Percentiles rank a stretch among this genome's conserved stretches.
Evolutionary conservation across 2,888 invertebrate genomes (phyloP).

Genomic region (Drosophila nigricruria): DNA sequence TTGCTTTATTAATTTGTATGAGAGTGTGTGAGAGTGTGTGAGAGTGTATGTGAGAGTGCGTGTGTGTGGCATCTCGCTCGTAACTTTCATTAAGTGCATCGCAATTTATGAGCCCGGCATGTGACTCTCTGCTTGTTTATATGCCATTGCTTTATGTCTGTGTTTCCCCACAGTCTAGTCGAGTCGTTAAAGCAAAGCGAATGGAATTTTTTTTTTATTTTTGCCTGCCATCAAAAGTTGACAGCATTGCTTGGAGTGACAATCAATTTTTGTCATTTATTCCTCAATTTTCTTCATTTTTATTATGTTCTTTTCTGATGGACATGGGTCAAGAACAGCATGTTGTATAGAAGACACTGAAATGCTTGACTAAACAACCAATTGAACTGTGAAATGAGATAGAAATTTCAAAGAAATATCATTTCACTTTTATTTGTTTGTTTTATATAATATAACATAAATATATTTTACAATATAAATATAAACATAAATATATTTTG

Average conservation of each 20-base stretch:
- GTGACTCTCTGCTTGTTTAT: slow-evolving; percentile 7
- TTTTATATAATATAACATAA: neutral
- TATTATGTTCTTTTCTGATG: slow-evolving; percentile 38
- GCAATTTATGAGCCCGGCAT: slow-evolving; percentile 17
- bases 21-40: neutral
- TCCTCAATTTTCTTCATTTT: slow-evolving; percentile 35
- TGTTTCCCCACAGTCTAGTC: neutral
- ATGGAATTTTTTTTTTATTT: slow-evolving; percentile 46
- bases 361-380: neutral
- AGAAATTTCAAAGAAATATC: neutral
- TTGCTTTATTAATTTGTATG: slow-evolving; percentile 57
- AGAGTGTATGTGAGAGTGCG: neutral
- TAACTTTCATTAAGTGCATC: slow-evolving; percentile 15
- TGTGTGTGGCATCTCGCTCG: neutral
- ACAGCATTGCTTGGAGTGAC: slow-evolving; percentile 47
- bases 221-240: slow-evolving; percentile 15
- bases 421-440: neutral
- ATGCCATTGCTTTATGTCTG: slow-evolving; percentile 18
- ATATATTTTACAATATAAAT: neutral
- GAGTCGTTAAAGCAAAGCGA: slow-evolving; percentile 17
- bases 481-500: too few species aligned
- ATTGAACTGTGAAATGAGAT: neutral
- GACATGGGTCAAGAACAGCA: slow-evolving; percentile 43
- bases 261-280: slow-evolving; percentile 48
- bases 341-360: neutral